Evolutionary conservation across 2,113 vertebrate species (phyloP), one percentile per base, ranked within the genome.

Genomic region (Andinoacara biseriatus): DNA sequence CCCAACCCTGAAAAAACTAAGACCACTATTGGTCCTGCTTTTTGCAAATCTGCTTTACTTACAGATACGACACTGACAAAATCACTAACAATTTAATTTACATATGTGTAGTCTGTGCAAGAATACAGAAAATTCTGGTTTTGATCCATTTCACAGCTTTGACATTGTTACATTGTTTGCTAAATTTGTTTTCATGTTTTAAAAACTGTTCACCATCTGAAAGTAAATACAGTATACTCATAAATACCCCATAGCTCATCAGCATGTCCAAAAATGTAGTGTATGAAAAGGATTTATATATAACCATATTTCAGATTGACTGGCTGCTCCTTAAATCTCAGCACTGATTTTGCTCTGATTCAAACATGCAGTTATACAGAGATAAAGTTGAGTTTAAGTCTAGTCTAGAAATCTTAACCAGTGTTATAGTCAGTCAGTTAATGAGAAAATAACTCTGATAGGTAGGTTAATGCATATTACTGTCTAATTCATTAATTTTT

Each of bases 31-130:
- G 24, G 31, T 31, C 3, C 26, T 35, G 11, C 7, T 49, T 49
- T 5, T 38, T 31, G 10, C 40, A 40, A 2, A 40, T 56, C 46
- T 17, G 31, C 24, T 56, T 40, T 33, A 61, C 18, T 60, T 77
- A 31, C 11, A 9, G 40, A 22, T 29, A 58, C 14, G 29, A 29
- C 4, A 24, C 24, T 22, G 0, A 31, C 29, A 15, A 3, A 74
- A 49, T 7, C 26, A 49, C 8, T 29, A 49, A 18, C 24, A 49
- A 20, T 69, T 3, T 18, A 54, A 72, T 31, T 72, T 31, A 72
- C 24, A 69, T 52, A 69, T 69, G 10, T 24, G 0, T 15, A 15
- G 43, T 46, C 43, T 20, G 31, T 69, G 2, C 9, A 20, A 49
- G 26, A 46, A 15, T 15, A 46, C 43, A 62, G 9, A 3, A 49